Base-by-base conservation (phyloP, 2,113 vertebrate genomes). In the Cariama cristata region DNA sequence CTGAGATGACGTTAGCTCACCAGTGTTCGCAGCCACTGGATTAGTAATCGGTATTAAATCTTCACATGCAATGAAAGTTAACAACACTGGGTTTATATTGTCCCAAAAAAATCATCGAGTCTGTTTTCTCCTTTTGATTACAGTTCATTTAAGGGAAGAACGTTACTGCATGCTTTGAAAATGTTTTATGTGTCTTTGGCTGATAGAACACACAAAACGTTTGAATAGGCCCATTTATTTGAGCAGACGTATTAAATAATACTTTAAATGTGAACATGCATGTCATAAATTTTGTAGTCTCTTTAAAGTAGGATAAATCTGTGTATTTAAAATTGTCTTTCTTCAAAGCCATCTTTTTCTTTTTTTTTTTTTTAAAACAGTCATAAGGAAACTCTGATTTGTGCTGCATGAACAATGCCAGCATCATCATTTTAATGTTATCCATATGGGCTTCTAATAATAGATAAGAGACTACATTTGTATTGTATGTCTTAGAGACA, bases 361-460 rank as follows among this genome's bases (percentile, higher is more conserved):
- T 55, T 66, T 72, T 72, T 74, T 64, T 96, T 67, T 58, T 93
- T 90, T 96, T 97, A 38, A 83, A 97, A 93, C 68, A 97, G 88
- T 97, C 95, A 96, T 98, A 97, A 97, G 97, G 97, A 97, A 96
- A 97, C 95, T 97, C 94, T 97, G 95, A 97, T 98, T 97, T 98
- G 96, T 97, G 96, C 97, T 95, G 92, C 96, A 96, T 94, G 97
- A 98, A 98, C 98, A 98, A 98, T 98, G 97, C 93, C 97, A 98
- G 96, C 90, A 98, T 98, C 98, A 98, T 99, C 98, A 99, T 99
- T 99, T 99, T 99, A 99, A 99, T 99, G 98, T 98, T 99, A 98
- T 98, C 98, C 98, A 98, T 99, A 98, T 98, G 98, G 98, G 98
- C 98, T 98, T 98, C 98, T 98, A 98, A 98, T 98, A 98, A 98